These are phyloP conservation scores for Burhinus oedicnemus DNA, from an alignment of 2,113 vertebrate species.

Conservation along the genomic window DNA sequence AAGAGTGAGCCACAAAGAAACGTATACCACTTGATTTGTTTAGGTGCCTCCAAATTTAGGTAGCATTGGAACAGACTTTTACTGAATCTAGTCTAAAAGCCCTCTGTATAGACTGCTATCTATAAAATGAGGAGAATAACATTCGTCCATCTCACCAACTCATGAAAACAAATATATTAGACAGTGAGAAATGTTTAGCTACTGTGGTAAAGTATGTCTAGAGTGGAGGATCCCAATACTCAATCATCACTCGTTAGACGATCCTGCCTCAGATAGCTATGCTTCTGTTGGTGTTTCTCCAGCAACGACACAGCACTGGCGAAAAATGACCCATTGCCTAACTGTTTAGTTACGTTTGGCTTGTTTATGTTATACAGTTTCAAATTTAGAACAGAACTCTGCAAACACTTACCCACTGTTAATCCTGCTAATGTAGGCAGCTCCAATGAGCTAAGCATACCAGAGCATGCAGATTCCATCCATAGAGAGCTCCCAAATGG, in stretches of 20 bases:
- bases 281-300: background rate
- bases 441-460: background rate
- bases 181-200: background rate
- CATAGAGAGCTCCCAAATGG: background rate
- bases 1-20: background rate
- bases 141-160: background rate
- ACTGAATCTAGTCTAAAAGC: background rate
- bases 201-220: background rate
- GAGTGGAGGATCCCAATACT: background rate
- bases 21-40: background rate
- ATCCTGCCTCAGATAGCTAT: background rate
- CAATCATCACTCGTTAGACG: background rate
- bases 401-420: background rate
- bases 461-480: background rate
- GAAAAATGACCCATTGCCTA: background rate
- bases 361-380: background rate
- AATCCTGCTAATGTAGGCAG: background rate
- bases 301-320: background rate
- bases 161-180: background rate
- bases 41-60: background rate
- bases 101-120: background rate
- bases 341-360: background rate
- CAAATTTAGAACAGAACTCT: background rate
- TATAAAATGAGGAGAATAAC: background rate
- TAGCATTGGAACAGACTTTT: background rate